These are phyloP conservation scores for Suricata suricatta DNA, from an alignment of 2,113 vertebrate species.

Conservation along the genomic window DNA sequence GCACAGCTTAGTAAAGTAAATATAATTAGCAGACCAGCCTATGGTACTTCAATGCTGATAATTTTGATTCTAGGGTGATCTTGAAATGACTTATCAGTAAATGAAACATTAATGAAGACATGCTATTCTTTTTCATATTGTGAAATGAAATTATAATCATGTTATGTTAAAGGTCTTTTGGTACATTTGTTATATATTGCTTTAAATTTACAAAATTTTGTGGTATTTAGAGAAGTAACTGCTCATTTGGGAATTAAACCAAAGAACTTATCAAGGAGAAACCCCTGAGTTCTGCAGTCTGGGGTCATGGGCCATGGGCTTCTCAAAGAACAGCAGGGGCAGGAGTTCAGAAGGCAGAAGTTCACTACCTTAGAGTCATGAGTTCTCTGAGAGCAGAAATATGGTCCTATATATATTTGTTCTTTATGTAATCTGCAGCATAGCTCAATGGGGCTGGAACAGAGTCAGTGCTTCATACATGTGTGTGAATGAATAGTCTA, in stretches of 20 bases:
- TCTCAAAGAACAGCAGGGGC: background rate
- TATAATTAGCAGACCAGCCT: background rate
- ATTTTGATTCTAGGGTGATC: background rate
- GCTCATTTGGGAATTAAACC: background rate
- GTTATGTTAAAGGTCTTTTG: background rate
- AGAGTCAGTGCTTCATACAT: fast-evolving
- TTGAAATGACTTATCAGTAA: background rate
- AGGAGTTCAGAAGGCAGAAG: background rate
- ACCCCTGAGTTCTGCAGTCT: background rate
- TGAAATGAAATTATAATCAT: conserved; percentile 24
- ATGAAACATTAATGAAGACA: background rate
- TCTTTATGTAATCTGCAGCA: background rate
- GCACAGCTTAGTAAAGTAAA: background rate
- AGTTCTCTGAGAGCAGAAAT: background rate
- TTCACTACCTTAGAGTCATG: fast-evolving
- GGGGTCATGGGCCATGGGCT: background rate
- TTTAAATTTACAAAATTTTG: conserved; percentile 20
- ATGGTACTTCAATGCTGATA: background rate
- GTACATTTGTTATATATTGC: background rate
- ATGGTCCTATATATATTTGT: background rate
- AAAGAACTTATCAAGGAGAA: background rate
- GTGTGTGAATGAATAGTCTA: background rate
- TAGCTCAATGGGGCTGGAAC: background rate
- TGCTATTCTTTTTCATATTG: background rate
- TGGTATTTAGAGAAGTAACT: background rate